A percentile compares a stretch with the other conserved stretches of the same genome.
These are phyloP conservation scores for Phyllotis vaccarum DNA, from an alignment of 2,797 vertebrate species.

Conservation along the genomic window DNA sequence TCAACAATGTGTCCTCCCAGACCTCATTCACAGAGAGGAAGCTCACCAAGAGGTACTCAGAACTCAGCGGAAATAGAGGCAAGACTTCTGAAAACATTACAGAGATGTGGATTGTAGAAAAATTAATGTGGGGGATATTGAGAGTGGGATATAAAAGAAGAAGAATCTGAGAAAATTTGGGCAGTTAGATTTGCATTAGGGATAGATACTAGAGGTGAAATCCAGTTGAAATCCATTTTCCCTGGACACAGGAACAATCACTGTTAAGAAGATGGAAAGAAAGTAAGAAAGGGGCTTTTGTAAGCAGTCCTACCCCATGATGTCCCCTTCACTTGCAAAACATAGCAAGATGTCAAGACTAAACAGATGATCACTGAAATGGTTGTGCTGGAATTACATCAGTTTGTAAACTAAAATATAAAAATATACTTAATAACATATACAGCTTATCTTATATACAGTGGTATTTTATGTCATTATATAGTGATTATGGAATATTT, in stretches of 20 bases:
- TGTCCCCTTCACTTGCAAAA: neutral
- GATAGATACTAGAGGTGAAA: neutral
- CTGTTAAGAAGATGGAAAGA: neutral
- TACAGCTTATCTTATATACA: neutral
- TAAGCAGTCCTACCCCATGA: neutral
- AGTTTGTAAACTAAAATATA: neutral
- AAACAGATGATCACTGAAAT: neutral
- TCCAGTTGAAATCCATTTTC: neutral
- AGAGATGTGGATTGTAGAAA: neutral
- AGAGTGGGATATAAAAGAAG: neutral
- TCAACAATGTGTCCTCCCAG: neutral
- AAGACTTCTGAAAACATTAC: neutral
- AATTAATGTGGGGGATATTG: neutral
- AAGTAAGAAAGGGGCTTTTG: neutral
- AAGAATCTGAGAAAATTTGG: neutral
- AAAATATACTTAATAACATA: slow-evolving; percentile 1
- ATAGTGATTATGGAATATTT: neutral
- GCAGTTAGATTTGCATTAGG: neutral
- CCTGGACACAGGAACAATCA: neutral
- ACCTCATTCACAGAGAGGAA: neutral
- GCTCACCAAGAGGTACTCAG: neutral
- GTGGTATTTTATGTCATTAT: neutral
- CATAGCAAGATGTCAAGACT: neutral
- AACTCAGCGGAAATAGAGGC: neutral
- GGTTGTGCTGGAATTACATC: neutral